A percentile compares a stretch with the other conserved stretches of the same genome.
Conservation (phyloP, 2,888 invertebrate species). For the Sphinx pinastri region DNA sequence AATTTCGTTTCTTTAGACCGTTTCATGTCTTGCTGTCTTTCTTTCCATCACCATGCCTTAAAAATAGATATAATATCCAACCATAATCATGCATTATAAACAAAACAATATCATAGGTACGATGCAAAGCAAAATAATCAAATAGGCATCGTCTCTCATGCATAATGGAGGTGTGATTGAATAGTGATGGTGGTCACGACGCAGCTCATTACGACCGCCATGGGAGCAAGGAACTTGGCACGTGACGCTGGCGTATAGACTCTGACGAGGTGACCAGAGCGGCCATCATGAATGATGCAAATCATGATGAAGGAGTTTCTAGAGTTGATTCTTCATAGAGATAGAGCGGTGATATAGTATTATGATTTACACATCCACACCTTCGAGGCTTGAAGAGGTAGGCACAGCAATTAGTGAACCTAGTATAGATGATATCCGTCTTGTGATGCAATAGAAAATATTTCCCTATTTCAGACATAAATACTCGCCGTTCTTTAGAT, state of each 20-base stretch:
- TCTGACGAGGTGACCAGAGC: not conserved
- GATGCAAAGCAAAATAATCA: conserved; percentile 15
- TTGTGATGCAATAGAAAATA: too few species aligned
- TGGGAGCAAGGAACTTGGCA: conserved; percentile 34
- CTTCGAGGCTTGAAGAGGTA: too few species aligned
- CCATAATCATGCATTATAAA: not conserved
- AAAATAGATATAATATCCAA: not conserved
- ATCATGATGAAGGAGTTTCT: not conserved
- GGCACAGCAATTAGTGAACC: too few species aligned
- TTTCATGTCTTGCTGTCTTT: too few species aligned
- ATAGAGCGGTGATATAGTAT: too few species aligned
- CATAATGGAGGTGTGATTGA: conserved; percentile 9
- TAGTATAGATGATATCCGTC: too few species aligned
- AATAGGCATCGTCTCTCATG: conserved; percentile 10
- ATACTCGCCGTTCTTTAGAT: too few species aligned
- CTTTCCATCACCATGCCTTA: not conserved
- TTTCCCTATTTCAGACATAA: too few species aligned
- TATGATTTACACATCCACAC: too few species aligned
- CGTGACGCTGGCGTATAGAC: conserved; percentile 28
- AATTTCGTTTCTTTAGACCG: too few species aligned
- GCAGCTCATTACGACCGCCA: conserved; percentile 12
- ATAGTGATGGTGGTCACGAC: conserved; percentile 19
- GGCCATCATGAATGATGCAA: not conserved
- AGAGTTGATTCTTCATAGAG: not conserved
- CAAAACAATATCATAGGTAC: not conserved